These are phyloP conservation scores for Oriolus oriolus DNA, from an alignment of 2,113 vertebrate genomes.

Conservation along the genomic window DNA sequence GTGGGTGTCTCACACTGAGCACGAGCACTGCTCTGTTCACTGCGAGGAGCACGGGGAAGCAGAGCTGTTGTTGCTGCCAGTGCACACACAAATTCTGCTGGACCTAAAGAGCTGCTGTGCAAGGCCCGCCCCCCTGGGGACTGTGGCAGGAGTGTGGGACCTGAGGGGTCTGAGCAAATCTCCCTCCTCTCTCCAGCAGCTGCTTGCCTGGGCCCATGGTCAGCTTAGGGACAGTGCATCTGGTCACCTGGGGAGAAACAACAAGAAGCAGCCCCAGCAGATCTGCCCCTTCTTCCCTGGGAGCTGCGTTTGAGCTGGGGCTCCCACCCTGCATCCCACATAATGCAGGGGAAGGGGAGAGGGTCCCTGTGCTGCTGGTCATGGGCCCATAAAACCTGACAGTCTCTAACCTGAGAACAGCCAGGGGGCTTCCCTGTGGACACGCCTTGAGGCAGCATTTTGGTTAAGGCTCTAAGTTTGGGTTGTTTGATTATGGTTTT, in stretches of 20 bases:
- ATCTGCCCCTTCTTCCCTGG: neutral
- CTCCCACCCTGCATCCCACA: neutral
- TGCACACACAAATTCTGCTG: neutral
- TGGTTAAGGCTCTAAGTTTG: neutral
- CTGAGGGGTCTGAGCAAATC: neutral
- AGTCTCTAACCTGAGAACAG: neutral
- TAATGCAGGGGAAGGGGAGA: neutral
- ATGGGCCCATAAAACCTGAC: neutral
- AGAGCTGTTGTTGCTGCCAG: neutral
- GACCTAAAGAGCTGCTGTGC: neutral
- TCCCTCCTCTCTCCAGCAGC: neutral
- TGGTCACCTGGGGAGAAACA: neutral
- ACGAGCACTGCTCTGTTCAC: neutral
- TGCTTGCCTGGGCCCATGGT: neutral
- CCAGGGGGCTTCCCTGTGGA: neutral
- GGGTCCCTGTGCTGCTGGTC: neutral
- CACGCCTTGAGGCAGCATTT: neutral
- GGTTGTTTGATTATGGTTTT: neutral
- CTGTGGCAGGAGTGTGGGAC: neutral
- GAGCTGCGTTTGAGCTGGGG: neutral
- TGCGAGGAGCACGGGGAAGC: accelerated
- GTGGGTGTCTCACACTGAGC: accelerated
- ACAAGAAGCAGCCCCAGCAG: neutral
- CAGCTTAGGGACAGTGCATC: neutral
- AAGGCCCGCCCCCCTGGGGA: neutral